Evolutionary conservation across 64 coral and sea anemone genomes (phyloP).

Genomic region (Stichodactyla helianthus): DNA sequence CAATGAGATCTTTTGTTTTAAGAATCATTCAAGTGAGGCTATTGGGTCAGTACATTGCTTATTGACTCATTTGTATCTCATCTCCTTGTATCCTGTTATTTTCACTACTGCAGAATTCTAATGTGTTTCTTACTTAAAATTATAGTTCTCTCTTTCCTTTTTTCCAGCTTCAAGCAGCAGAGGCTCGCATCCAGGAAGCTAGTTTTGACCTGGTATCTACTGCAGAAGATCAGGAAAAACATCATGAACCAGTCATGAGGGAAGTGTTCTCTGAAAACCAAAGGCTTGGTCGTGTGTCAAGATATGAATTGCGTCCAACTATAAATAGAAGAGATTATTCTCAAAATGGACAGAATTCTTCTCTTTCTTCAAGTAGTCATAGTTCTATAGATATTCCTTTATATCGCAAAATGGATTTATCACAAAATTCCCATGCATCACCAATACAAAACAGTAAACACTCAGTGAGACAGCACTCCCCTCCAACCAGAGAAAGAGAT

Average conservation of each 20-base stretch:
- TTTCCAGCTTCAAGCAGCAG: slow-evolving; percentile 75
- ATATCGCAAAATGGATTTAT: neutral
- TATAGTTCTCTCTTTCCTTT: neutral
- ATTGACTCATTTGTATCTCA: no score
- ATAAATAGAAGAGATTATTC: slow-evolving; percentile 18
- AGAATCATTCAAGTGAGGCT: no score
- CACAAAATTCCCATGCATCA: neutral
- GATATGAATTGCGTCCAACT: slow-evolving; percentile 68
- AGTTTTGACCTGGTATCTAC: slow-evolving; percentile 32
- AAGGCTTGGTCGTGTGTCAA: slow-evolving; percentile 69
- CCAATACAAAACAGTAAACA: neutral
- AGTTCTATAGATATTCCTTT: neutral
- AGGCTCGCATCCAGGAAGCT: slow-evolving; percentile 75
- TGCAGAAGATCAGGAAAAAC: neutral
- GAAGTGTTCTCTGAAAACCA: slow-evolving; percentile 85
- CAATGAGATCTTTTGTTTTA: no score
- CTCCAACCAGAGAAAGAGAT: slow-evolving; percentile 15
- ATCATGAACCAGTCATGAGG: slow-evolving; percentile 26
- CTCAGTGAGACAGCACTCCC: neutral
- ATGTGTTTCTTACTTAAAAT: no score
- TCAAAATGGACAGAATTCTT: slow-evolving; percentile 18
- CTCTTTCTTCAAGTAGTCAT: slow-evolving; percentile 5
- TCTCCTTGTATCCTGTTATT: no score
- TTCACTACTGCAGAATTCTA: no score
- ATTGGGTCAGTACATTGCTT: no score